These are phyloP conservation scores for Clarias pachynema DNA, from an alignment of 2,797 vertebrate genomes.

Conservation along the genomic window DNA sequence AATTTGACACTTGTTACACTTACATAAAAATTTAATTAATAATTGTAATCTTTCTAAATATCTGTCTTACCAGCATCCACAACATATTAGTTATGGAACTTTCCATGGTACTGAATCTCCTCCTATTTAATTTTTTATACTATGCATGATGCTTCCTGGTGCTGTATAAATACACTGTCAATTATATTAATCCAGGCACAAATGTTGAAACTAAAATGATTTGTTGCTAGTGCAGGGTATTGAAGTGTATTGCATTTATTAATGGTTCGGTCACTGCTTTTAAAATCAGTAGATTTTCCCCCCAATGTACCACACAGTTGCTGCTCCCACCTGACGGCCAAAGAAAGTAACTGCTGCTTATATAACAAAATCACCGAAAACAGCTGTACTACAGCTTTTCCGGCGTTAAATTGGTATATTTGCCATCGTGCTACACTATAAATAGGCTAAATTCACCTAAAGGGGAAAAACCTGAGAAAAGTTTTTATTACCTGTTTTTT, in stretches of 20 bases:
- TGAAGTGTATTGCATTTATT: background rate
- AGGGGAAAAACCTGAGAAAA: background rate
- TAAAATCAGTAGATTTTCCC: background rate
- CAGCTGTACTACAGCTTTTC: background rate
- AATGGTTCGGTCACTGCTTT: background rate
- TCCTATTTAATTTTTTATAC: background rate
- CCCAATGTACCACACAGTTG: background rate
- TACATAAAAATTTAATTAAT: background rate
- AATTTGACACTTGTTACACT: slow-evolving; percentile 13
- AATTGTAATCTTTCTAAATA: background rate
- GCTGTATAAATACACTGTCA: background rate
- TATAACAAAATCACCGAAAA: background rate
- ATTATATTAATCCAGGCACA: background rate
- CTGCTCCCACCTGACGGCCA: slow-evolving; percentile 72
- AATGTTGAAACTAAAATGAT: background rate
- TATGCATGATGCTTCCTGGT: slow-evolving; percentile 7
- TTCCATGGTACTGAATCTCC: slow-evolving; percentile 59
- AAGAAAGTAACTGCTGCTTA: slow-evolving; percentile 62
- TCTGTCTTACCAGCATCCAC: background rate
- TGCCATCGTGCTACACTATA: background rate
- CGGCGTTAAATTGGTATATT: background rate
- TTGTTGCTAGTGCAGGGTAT: no score
- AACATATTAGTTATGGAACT: slow-evolving; percentile 33
- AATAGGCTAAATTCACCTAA: background rate
- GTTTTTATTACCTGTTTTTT: background rate